A percentile compares a stretch with the other conserved stretches of the same genome.
Conservation (phyloP, 1,140 invertebrate species). For the Dendroctonus ponderosae region DNA sequence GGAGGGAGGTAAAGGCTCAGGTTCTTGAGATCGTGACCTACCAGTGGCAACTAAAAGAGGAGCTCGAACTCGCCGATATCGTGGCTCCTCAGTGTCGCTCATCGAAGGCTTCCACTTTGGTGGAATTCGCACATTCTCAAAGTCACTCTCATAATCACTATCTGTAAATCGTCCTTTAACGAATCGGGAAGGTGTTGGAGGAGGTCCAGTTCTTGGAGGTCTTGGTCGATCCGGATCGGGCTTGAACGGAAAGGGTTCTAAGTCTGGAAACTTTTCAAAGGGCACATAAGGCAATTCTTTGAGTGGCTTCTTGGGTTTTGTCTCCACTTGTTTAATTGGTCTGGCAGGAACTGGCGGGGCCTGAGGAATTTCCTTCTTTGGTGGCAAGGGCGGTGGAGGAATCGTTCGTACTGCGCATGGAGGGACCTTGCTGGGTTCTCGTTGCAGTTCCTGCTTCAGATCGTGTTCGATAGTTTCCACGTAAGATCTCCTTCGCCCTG, state of each 20-base stretch:
- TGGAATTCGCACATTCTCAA: slow-evolving; percentile 55
- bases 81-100: slow-evolving; percentile 65
- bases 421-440: slow-evolving; percentile 56
- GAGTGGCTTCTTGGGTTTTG: slow-evolving; percentile 38
- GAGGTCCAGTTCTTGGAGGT: slow-evolving; percentile 51
- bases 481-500: slow-evolving; percentile 54
- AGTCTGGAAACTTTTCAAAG: slow-evolving; percentile 52
- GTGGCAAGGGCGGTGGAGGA: slow-evolving; percentile 53
- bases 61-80: slow-evolving; percentile 57
- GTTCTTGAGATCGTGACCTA: slow-evolving; percentile 58
- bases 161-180: slow-evolving; percentile 60
- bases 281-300: slow-evolving; percentile 41
- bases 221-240: slow-evolving; percentile 50
- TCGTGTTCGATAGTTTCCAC: slow-evolving; percentile 61
- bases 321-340: slow-evolving; percentile 39
- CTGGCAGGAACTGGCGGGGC: slow-evolving; percentile 52
- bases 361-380: slow-evolving; percentile 52
- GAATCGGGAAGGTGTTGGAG: slow-evolving; percentile 63
- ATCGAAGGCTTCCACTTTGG: slow-evolving; percentile 64
- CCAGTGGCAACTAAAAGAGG: slow-evolving; percentile 49
- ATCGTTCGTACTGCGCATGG: slow-evolving; percentile 56
- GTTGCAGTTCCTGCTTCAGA: slow-evolving; percentile 56
- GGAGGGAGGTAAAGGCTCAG: slow-evolving; percentile 59
- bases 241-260: slow-evolving; percentile 58
- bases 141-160: slow-evolving; percentile 73